phyloP scores from a whole-genome alignment of 2,888 invertebrate species.

The Epinotia bilunana region DNA sequence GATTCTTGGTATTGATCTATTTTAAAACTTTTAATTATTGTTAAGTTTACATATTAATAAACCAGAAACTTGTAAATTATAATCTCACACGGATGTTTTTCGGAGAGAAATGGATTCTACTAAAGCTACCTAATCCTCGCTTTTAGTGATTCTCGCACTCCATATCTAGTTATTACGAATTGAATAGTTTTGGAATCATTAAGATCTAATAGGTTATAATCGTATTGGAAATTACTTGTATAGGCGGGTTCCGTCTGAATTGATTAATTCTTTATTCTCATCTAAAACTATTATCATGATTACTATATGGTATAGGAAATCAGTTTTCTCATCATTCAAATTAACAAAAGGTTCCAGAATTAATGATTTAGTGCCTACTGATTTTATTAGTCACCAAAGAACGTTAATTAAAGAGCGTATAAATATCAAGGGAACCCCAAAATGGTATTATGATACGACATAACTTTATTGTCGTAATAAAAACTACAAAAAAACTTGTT shows the following conservation, averaged over 20 bases:
- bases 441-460: slow-evolving; percentile 40
- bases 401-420: neutral
- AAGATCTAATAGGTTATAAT: slow-evolving; percentile 36
- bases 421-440: slow-evolving; percentile 19
- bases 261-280: slow-evolving; percentile 4
- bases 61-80: neutral
- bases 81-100: neutral
- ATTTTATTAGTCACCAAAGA: neutral
- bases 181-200: slow-evolving; percentile 29
- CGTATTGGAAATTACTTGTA: slow-evolving; percentile 10
- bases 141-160: slow-evolving; percentile 5
- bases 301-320: neutral
- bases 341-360: neutral
- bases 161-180: slow-evolving; percentile 7
- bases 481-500: slow-evolving; percentile 36
- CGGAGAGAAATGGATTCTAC: slow-evolving; percentile 11
- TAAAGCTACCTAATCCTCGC: slow-evolving; percentile 14
- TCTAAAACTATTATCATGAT: neutral
- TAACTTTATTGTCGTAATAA: slow-evolving; percentile 42
- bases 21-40: too few relatives aligned
- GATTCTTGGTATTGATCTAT: too few relatives aligned
- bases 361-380: too few relatives aligned
- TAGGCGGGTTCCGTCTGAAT: slow-evolving; percentile 21
- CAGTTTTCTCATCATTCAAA: neutral
- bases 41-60: too few relatives aligned